These are phyloP conservation scores for Rhea americana DNA, from an alignment of 2,113 vertebrate genomes.

Conservation along the genomic window DNA sequence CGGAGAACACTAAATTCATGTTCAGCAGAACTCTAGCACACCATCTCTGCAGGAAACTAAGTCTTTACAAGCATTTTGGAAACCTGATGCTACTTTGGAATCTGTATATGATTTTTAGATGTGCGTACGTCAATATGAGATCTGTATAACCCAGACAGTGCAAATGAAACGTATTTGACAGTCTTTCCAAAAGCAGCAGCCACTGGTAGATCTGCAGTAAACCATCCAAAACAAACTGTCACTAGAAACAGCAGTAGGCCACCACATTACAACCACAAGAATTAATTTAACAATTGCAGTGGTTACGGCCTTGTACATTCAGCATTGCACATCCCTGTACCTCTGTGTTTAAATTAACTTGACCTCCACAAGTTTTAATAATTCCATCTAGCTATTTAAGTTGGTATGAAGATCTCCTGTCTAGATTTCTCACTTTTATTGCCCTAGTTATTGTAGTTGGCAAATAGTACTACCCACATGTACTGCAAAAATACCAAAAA, in stretches of 20 bases:
- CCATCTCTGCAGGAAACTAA: not conserved
- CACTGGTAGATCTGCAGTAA: conserved; percentile 51
- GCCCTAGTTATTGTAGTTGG: conserved; percentile 63
- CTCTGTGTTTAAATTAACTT: conserved; percentile 53
- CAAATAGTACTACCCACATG: conserved; percentile 54
- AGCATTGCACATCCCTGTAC: not conserved
- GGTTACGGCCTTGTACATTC: conserved; percentile 21
- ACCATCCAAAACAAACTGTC: conserved; percentile 66
- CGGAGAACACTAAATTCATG: not conserved
- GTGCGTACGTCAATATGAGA: conserved; percentile 6
- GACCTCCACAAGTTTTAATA: conserved; percentile 61
- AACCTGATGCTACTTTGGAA: not conserved
- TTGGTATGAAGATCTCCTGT: conserved; percentile 64
- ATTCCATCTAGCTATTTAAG: conserved; percentile 56
- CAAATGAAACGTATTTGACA: conserved; percentile 55
- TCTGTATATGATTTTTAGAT: conserved; percentile 16
- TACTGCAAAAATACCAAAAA: conserved; percentile 58
- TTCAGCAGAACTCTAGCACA: not conserved
- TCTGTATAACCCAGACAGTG: conserved; percentile 26
- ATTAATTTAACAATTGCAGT: conserved; percentile 64
- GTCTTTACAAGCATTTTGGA: conserved; percentile 19
- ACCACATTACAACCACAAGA: conserved; percentile 62
- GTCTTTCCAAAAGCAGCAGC: conserved; percentile 50
- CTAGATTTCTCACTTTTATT: conserved; percentile 68
- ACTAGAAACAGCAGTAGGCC: conserved; percentile 59